These are phyloP conservation scores for Epinephelus malabaricus DNA, from an alignment of 2,797 vertebrate genomes.

Conservation along the genomic window DNA sequence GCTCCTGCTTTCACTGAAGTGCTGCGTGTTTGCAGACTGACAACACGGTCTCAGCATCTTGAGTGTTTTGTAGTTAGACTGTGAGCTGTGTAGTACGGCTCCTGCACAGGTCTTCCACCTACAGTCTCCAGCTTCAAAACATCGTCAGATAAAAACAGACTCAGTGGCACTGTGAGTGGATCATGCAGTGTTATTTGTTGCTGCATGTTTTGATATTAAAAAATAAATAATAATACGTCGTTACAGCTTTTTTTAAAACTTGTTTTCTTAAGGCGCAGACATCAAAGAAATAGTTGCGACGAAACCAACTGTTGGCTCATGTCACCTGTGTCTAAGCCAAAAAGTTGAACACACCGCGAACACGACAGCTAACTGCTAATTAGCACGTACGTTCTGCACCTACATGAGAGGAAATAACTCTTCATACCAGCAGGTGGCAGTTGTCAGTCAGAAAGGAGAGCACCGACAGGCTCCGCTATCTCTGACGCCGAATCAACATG, in stretches of 20 bases:
- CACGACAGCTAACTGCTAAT: too few relatives aligned
- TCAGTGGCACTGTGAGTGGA: neutral
- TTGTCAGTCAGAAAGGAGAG: too few relatives aligned
- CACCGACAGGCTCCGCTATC: too few relatives aligned
- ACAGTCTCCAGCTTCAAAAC: neutral
- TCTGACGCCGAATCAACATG: too few relatives aligned
- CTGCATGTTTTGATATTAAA: neutral
- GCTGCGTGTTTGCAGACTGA: constrained; percentile 33
- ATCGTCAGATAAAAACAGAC: neutral
- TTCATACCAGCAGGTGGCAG: too few relatives aligned
- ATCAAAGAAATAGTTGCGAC: too few relatives aligned
- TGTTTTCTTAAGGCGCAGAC: too few relatives aligned
- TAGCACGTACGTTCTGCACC: too few relatives aligned
- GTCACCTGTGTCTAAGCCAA: too few relatives aligned
- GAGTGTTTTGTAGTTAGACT: neutral
- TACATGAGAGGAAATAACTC: too few relatives aligned
- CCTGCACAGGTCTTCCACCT: neutral
- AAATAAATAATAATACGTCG: neutral
- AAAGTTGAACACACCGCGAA: too few relatives aligned
- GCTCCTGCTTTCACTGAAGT: constrained; percentile 11
- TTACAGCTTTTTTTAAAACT: neutral
- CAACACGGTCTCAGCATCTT: neutral
- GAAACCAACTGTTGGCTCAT: too few relatives aligned
- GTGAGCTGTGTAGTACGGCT: neutral
- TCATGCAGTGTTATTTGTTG: neutral